These are phyloP conservation scores for Pantherophis guttatus DNA, from an alignment of 2,113 vertebrate species.

Conservation along the genomic window DNA sequence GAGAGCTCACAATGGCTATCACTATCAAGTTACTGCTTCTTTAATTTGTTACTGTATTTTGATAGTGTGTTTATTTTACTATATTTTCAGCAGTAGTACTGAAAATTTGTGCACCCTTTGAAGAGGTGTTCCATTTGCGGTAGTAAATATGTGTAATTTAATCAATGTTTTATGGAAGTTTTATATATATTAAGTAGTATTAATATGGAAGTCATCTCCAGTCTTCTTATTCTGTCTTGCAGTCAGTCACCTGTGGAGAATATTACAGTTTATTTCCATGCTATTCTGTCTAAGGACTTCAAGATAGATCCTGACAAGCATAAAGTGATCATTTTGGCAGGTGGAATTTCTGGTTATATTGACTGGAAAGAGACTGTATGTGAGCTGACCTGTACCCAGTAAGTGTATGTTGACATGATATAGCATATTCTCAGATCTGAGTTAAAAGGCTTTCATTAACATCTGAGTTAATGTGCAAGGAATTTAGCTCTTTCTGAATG, in stretches of 20 bases:
- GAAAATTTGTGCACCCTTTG: background rate
- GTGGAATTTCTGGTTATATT: rapidly evolving
- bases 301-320: conserved; percentile 56
- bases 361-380: conserved; percentile 34
- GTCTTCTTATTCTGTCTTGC: background rate
- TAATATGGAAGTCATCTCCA: background rate
- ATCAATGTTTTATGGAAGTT: background rate
- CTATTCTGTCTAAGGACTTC: conserved; percentile 84
- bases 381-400: conserved; percentile 59
- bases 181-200: background rate
- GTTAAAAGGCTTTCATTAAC: background rate
- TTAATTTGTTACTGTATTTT: background rate
- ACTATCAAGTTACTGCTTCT: background rate
- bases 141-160: background rate
- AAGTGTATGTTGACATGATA: background rate
- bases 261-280: conserved; percentile 85
- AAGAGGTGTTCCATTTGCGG: background rate
- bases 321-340: conserved; percentile 68
- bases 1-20: background rate
- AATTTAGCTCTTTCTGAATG: background rate
- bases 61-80: background rate
- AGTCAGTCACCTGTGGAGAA: conserved; percentile 20
- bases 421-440: background rate
- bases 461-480: background rate
- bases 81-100: background rate